Percentiles rank a stretch among this genome's conserved stretches.
Conservation (phyloP, 2,113 vertebrate genomes). For the Noturus placidus region DNA sequence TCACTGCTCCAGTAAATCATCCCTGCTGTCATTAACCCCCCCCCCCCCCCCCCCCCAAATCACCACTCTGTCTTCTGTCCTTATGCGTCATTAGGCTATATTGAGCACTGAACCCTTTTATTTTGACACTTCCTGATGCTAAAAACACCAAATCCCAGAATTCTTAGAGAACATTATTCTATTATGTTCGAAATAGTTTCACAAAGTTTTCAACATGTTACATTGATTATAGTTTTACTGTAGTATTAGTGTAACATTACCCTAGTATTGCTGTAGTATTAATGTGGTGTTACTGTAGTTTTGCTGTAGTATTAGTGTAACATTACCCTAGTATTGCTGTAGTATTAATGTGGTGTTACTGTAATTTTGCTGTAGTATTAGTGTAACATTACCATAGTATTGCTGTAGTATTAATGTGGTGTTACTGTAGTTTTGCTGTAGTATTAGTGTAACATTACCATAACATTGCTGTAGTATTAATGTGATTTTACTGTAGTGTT, state of each 20-base stretch:
- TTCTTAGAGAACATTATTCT: background rate
- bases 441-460: background rate
- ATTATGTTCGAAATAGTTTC: background rate
- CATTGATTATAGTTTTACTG: background rate
- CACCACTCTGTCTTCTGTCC: constrained; percentile 30
- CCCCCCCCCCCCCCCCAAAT: background rate
- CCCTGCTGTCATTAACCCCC: constrained; percentile 4
- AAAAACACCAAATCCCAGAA: background rate
- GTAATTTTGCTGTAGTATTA: background rate
- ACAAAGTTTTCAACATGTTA: background rate
- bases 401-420: background rate
- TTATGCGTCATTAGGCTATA: constrained; percentile 28
- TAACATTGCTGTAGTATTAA: no score
- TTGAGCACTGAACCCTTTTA: background rate
- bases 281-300: background rate
- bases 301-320: background rate
- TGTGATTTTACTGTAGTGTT: no score
- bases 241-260: background rate
- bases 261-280: background rate
- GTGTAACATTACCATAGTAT: background rate
- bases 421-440: background rate
- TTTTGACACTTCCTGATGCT: background rate
- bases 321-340: background rate
- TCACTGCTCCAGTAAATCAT: constrained; percentile 14
- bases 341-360: background rate